A percentile compares a stretch with the other conserved stretches of the same genome.
Conservation (phyloP, 1,140 invertebrate genomes). For the Drosophila saltans region DNA sequence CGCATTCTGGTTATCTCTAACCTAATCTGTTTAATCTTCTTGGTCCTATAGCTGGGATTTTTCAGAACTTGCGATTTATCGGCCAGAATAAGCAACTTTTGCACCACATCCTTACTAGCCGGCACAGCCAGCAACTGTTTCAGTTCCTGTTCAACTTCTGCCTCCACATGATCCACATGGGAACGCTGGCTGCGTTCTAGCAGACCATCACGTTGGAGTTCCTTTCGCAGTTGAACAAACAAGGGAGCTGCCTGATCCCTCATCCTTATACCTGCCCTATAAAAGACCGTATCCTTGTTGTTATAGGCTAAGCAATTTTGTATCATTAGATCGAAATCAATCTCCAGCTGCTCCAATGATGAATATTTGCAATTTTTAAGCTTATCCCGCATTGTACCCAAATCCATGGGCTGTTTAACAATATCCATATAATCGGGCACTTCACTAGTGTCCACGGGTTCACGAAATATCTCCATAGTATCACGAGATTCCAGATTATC, state of each 20-base stretch:
- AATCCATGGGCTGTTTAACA: conserved; percentile 97
- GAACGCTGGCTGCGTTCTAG: conserved; percentile 74
- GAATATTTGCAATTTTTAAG: conserved; percentile 90
- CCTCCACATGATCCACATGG: conserved; percentile 82
- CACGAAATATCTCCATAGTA: conserved; percentile 93
- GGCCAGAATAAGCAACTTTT: conserved; percentile 85
- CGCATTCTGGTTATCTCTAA: conserved; percentile 84
- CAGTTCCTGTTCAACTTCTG: conserved; percentile 84
- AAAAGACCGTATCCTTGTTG: conserved; percentile 95
- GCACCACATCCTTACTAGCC: conserved; percentile 83
- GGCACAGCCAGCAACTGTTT: conserved; percentile 79
- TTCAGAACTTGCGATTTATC: conserved; percentile 85
- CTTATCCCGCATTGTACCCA: conserved; percentile 95
- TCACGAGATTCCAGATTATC: conserved; percentile 92
- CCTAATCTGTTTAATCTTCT: conserved; percentile 84
- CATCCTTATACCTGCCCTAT: conserved; percentile 93
- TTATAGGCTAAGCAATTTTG: conserved; percentile 97
- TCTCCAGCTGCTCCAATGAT: conserved; percentile 91
- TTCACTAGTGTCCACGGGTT: conserved; percentile 95
- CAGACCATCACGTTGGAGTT: conserved; percentile 87
- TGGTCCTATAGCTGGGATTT: conserved; percentile 84
- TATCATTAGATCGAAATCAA: conserved; percentile 97
- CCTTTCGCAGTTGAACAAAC: conserved; percentile 90
- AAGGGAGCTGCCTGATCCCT: conserved; percentile 91
- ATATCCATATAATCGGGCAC: conserved; percentile 96